Base-by-base conservation (phyloP, 2,888 invertebrate species). In the Drosophila meridionalis region DNA sequence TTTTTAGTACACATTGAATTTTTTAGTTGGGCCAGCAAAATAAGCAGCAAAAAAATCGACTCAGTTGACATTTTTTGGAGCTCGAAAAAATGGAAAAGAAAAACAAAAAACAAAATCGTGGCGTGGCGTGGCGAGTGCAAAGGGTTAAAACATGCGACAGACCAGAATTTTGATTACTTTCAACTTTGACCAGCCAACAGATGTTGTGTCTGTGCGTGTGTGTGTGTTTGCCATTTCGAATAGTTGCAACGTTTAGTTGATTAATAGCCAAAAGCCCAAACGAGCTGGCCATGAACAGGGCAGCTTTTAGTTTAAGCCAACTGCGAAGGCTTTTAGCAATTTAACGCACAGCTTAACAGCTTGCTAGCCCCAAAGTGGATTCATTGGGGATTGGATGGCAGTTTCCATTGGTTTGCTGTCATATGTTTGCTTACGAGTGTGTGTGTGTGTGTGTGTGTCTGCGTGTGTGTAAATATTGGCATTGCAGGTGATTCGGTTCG, bases 271-370 rank as follows among this genome's bases (percentile, higher is more conserved):
- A 75, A 70, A 73, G 72, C 52, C 48, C 61, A 52, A 53, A 55
- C 57, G 57, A 61, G 43, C 45, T 38, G 36, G 32, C 20, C 34
- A 59, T 42, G 43, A 60, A 40, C 6, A 38, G 43, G 30, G 64
- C 20, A 62, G 87, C 87, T 82, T 80, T 84, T 76, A 75, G 82
- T 84, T 89, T 76, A 86, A 88, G 87, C 87, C 78, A 79, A 76
- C 89, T 61, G 73, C 57, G 71, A 80, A 78, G 83, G 80, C 87
- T 89, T 87, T 87, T 87, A 89, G 89, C 89, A 87, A 87, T 87
- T 87, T 87, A 87, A 89, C 89, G 87, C 87, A 78, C 87, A 89
- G 89, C 89, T 87, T 87, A 87, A 89, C 89, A 87, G 78, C 72
- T 82, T 76, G 52, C n/a, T 14, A 6, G 47, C 40, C 52, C 47